phyloP scores from a whole-genome alignment of 2,888 invertebrate genomes.

The Troilus luridus region DNA sequence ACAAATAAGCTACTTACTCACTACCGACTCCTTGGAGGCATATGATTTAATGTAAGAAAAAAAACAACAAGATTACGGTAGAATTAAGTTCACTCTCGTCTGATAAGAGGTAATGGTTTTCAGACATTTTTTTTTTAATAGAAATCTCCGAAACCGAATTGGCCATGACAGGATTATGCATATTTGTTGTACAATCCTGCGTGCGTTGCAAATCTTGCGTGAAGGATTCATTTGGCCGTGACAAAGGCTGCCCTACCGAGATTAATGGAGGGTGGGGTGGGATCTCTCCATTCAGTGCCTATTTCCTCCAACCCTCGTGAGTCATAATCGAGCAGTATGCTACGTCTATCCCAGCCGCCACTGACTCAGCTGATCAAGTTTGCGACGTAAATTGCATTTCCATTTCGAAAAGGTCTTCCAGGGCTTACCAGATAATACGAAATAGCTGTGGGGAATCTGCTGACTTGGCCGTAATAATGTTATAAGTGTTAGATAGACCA shows the following conservation, averaged over 20 bases:
- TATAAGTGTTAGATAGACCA: not conserved
- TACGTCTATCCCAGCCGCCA: not conserved
- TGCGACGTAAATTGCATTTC: constrained; percentile 18
- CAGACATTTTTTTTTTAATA: not conserved
- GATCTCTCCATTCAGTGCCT: constrained; percentile 30
- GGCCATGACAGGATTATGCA: not conserved
- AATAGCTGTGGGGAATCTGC: not conserved
- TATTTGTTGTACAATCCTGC: constrained; percentile 7
- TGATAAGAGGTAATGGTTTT: not conserved
- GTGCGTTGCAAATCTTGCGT: constrained; percentile 2
- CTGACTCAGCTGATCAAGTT: constrained; percentile 11
- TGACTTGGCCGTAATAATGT: not conserved
- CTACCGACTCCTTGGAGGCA: too few relatives aligned
- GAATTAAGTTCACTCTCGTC: not conserved
- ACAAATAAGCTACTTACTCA: too few relatives aligned
- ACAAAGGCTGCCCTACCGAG: constrained; percentile 34
- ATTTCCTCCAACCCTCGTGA: constrained; percentile 3
- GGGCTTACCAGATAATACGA: not conserved
- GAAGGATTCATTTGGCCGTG: constrained; percentile 31
- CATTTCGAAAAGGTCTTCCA: not conserved
- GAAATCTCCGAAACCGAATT: not conserved
- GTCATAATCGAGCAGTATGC: constrained; percentile 25
- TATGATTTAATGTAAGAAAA: too few relatives aligned
- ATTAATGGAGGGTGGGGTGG: constrained; percentile 11
- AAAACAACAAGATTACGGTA: too few relatives aligned